Percentiles rank a stretch among this genome's conserved stretches.
phyloP scores from a whole-genome alignment of 1,140 invertebrate species.

The Plectrocnemia conspersa region DNA sequence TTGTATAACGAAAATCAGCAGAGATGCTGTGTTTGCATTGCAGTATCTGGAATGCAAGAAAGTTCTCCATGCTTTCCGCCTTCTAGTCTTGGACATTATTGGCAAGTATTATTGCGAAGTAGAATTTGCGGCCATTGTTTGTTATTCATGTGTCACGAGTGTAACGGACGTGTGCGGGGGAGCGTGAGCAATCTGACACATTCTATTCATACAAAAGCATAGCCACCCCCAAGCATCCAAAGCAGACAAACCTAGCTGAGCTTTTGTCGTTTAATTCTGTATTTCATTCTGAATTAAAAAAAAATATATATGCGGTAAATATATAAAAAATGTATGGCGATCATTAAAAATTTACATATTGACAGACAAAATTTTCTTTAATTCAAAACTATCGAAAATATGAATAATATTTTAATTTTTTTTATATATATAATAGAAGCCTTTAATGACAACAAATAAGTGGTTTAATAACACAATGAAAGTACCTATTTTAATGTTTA shows the following conservation, averaged over 20 bases:
- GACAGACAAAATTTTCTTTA: neutral
- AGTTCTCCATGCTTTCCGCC: no score
- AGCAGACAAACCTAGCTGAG: no score
- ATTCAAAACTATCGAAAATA: neutral
- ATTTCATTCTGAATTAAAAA: no score
- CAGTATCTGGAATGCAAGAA: no score
- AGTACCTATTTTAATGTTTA: neutral
- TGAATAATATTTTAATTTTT: neutral
- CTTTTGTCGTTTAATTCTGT: no score
- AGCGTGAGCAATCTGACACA: constrained; percentile 34
- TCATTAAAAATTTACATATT: neutral
- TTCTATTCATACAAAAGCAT: neutral
- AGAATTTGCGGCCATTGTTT: constrained; percentile 36
- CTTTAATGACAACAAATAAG: neutral
- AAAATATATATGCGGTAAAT: no score
- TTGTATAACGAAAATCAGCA: no score
- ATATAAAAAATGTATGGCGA: no score
- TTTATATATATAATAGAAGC: neutral
- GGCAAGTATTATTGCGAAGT: constrained; percentile 11
- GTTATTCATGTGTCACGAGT: constrained; percentile 36
- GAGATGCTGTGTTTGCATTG: no score
- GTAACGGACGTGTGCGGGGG: constrained; percentile 35
- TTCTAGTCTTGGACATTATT: no score
- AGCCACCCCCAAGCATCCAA: neutral
- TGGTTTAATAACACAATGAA: neutral